phyloP scores from a whole-genome alignment of 2,888 invertebrate species.

The Acronicta psi region DNA sequence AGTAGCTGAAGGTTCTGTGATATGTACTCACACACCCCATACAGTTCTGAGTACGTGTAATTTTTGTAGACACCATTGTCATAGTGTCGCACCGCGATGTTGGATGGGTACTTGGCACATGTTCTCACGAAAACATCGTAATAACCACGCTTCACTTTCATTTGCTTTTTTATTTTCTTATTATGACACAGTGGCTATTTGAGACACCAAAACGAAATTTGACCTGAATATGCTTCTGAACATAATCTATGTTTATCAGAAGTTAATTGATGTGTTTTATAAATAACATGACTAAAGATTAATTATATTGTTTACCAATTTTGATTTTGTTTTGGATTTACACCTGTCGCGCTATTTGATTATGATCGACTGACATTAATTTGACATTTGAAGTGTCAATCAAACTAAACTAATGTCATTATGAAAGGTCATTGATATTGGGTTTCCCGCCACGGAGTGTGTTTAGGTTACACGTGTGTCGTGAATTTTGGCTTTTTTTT shows the following conservation, averaged over 20 bases:
- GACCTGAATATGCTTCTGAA: slow-evolving; percentile 10
- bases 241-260: slow-evolving; percentile 26
- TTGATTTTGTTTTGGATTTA: slow-evolving; percentile 34
- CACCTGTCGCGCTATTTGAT: not conserved
- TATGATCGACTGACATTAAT: not conserved
- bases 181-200: slow-evolving; percentile 1
- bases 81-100: slow-evolving; percentile 75
- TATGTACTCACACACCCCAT: slow-evolving; percentile 82
- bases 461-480: too few species aligned
- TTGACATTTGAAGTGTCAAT: not conserved
- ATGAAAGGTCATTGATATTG: too few species aligned
- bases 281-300: slow-evolving; percentile 20
- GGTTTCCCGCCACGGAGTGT: too few species aligned
- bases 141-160: slow-evolving; percentile 73
- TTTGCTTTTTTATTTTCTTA: slow-evolving; percentile 26
- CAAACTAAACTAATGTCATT: not conserved
- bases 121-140: slow-evolving; percentile 81
- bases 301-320: slow-evolving; percentile 34
- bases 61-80: slow-evolving; percentile 70
- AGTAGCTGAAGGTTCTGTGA: slow-evolving; percentile 79
- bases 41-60: slow-evolving; percentile 83
- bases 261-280: slow-evolving; percentile 5
- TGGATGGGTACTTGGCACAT: slow-evolving; percentile 76
- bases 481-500: too few species aligned
- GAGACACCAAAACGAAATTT: slow-evolving; percentile 11